Evolutionary conservation across 2,797 vertebrate genomes (phyloP), one percentile per base, ranked within the genome.

Genomic region (Sebastes vulpes): DNA sequence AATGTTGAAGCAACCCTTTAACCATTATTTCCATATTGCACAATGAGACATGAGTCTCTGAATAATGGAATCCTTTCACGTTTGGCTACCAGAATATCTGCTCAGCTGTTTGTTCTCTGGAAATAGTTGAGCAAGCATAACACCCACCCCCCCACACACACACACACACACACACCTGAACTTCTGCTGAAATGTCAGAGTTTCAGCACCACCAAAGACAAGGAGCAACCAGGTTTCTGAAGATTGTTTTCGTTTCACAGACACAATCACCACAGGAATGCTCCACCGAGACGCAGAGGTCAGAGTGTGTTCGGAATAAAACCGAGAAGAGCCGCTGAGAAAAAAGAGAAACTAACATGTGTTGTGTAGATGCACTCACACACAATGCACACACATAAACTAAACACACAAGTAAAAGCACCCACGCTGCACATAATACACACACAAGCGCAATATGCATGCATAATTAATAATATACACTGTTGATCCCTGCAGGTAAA

Each of bases 211-310:
- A 12, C 56, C 28, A 52, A 53, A 85, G 79, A 60, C 72, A 38
- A 21, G 52, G 60, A 75, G 73, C 78, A 60, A 64, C 18, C 63
- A 59, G 63, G 29, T 77, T 85, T 87, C 65, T 81, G 69, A 86
- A 89, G 77, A 61, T 38, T 86, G 80, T 90, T 90, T 90, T 82
- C 78, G 66, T 82, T 89, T 85, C 77, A 53, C 75, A 81, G 88
- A 86, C 78, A 77, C 67, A 76, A 65, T 80, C 81, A 35, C 84
- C 91, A 48, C 87, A 90, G 89, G 89, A 92, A 91, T 89, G 78
- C 66, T 35, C 23, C 1, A 26, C 65, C 25, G 66, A 71, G 63
- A 75, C 42, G 23, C 38, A 72, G 67, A 90, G 83, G 85, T 88
- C 85, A 82, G 73, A 68, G 35, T 16, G 61, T 70, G 77, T 85